phyloP scores from a whole-genome alignment of 2,888 invertebrate species.

The Drosophila conformis region DNA sequence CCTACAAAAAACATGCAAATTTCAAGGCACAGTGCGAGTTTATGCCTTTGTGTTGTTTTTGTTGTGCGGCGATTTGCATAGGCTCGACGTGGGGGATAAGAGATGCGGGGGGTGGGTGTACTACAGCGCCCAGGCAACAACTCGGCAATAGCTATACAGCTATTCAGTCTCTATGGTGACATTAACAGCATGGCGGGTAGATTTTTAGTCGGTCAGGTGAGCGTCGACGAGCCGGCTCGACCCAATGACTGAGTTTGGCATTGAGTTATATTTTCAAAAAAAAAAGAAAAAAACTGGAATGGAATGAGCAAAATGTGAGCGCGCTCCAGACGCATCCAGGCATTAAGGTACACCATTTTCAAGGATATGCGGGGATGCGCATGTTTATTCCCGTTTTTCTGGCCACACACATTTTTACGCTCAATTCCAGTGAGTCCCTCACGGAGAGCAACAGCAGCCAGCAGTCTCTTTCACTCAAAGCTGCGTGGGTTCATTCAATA shows the following conservation, averaged over 20 bases:
- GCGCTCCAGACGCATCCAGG: constrained; percentile 56
- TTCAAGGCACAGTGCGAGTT: constrained; percentile 67
- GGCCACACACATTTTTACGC: constrained; percentile 51
- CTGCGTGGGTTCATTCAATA: constrained; percentile 72
- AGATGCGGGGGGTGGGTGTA: background rate
- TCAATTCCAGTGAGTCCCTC: constrained; percentile 65
- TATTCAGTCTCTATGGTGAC: constrained; percentile 69
- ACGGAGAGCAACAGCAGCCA: constrained; percentile 17
- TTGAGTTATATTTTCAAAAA: constrained; percentile 60
- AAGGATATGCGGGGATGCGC: constrained; percentile 76
- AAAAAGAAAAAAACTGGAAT: constrained; percentile 60
- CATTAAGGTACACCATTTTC: constrained; percentile 53
- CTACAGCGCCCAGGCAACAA: constrained; percentile 14
- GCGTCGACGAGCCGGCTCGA: constrained; percentile 46
- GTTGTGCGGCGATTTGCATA: constrained; percentile 72
- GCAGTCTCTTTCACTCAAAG: constrained; percentile 69
- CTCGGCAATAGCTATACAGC: constrained; percentile 22
- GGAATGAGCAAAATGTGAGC: constrained; percentile 25
- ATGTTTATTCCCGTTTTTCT: constrained; percentile 76
- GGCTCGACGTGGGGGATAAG: constrained; percentile 31
- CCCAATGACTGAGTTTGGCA: constrained; percentile 61
- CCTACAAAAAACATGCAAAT: constrained; percentile 63
- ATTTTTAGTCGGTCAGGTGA: constrained; percentile 64
- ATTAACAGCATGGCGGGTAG: constrained; percentile 57
- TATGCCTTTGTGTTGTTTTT: constrained; percentile 59